Conservation (phyloP, 2,888 invertebrate species). For the Argyra leucocephala region DNA sequence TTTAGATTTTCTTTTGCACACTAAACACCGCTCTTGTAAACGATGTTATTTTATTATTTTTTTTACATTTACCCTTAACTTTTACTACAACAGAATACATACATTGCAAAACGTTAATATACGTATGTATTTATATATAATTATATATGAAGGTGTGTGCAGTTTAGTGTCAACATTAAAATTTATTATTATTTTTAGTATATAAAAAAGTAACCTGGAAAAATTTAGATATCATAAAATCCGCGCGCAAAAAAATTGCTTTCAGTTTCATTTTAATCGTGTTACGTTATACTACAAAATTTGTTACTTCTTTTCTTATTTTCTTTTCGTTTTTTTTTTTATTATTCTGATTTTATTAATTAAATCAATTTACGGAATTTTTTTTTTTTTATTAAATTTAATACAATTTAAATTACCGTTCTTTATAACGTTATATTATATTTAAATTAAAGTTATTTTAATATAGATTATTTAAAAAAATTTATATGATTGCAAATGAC, state of each 20-base stretch:
- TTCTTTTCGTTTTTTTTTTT: not conserved
- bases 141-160: not conserved
- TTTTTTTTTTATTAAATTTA: not conserved
- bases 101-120: not conserved
- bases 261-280: conserved; percentile 12
- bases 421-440: no score
- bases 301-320: not conserved
- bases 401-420: not conserved
- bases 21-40: no score
- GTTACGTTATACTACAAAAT: conserved; percentile 6
- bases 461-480: no score
- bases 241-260: conserved; percentile 7
- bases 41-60: no score
- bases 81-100: no score
- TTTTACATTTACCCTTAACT: no score
- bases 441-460: no score
- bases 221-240: conserved; percentile 5
- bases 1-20: no score
- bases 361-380: no score
- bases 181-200: no score
- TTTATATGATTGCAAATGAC: no score
- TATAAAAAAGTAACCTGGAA: not conserved
- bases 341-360: no score
- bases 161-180: not conserved
- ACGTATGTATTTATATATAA: not conserved